phyloP scores from a whole-genome alignment of 2,797 vertebrate genomes.

The Chloroceryle amazona region DNA sequence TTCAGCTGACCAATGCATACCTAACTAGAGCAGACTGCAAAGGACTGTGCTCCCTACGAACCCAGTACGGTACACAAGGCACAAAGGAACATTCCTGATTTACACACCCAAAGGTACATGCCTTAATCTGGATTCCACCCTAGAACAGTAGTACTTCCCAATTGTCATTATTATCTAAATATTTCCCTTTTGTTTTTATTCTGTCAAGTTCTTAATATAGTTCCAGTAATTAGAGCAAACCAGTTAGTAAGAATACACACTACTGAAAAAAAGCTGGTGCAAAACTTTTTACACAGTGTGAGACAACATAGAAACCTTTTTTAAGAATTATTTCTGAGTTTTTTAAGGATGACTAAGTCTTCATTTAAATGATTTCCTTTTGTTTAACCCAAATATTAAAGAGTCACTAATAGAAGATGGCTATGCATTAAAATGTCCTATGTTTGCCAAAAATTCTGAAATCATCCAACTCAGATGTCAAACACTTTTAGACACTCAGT shows the following conservation, averaged over 20 bases:
- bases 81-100: not conserved
- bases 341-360: conserved; percentile 23
- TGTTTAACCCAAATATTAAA: not conserved
- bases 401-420: not conserved
- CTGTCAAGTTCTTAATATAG: not conserved
- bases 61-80: fast-evolving
- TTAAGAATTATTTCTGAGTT: not conserved
- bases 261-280: not conserved
- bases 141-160: not conserved
- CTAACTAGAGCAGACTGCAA: not conserved
- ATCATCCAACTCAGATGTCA: not conserved
- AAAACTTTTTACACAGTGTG: not conserved
- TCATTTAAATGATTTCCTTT: not conserved
- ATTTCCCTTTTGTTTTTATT: not conserved
- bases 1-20: not conserved
- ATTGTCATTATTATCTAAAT: not conserved
- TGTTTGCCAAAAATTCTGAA: not conserved
- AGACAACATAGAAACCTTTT: not conserved
- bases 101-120: not conserved
- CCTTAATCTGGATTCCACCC: not conserved
- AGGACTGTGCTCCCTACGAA: fast-evolving
- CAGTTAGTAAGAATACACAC: not conserved
- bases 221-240: not conserved
- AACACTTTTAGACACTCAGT: not conserved
- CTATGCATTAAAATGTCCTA: not conserved